A percentile compares a stretch with the other conserved stretches of the same genome.
Evolutionary conservation across 2,797 vertebrate species (phyloP).

Genomic region (Sciaenops ocellatus): DNA sequence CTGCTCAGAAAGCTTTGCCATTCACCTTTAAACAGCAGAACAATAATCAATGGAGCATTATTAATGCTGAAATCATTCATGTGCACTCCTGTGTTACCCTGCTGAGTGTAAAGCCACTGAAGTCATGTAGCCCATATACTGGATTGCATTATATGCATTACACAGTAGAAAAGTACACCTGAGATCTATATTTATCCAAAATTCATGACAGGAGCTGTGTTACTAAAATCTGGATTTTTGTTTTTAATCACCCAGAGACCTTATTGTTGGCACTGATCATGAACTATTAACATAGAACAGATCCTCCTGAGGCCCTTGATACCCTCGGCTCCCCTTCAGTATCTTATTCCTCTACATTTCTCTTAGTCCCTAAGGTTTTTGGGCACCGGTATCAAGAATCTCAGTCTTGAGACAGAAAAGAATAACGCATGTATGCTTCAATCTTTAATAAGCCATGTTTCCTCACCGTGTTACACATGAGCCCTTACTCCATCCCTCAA

Average conservation of each 20-base stretch:
- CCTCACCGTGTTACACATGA: constrained; percentile 58
- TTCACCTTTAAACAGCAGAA: constrained; percentile 88
- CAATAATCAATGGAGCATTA: constrained; percentile 89
- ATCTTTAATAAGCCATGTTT: constrained; percentile 81
- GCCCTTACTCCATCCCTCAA: constrained; percentile 67
- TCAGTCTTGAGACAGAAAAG: constrained; percentile 58
- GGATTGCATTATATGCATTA: constrained; percentile 59
- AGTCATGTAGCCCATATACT: constrained; percentile 68
- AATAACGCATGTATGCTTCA: constrained; percentile 69
- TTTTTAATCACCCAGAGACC: constrained; percentile 25
- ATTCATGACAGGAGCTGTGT: constrained; percentile 17
- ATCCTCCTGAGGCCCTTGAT: constrained; percentile 49
- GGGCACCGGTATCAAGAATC: constrained; percentile 49
- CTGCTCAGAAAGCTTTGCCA: constrained; percentile 80
- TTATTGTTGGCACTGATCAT: constrained; percentile 51
- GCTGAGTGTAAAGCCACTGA: constrained; percentile 74
- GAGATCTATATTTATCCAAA: constrained; percentile 40
- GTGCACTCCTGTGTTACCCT: constrained; percentile 76
- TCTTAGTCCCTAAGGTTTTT: constrained; percentile 66
- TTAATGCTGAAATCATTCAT: constrained; percentile 87
- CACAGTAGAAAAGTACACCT: constrained; percentile 7
- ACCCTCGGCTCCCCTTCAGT: constrained; percentile 23
- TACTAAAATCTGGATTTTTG: constrained; percentile 22
- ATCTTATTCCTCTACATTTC: constrained; percentile 42
- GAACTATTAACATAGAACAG: constrained; percentile 54